phyloP scores from a whole-genome alignment of 2,797 vertebrate species.

The Acanthurus leucopareius region DNA sequence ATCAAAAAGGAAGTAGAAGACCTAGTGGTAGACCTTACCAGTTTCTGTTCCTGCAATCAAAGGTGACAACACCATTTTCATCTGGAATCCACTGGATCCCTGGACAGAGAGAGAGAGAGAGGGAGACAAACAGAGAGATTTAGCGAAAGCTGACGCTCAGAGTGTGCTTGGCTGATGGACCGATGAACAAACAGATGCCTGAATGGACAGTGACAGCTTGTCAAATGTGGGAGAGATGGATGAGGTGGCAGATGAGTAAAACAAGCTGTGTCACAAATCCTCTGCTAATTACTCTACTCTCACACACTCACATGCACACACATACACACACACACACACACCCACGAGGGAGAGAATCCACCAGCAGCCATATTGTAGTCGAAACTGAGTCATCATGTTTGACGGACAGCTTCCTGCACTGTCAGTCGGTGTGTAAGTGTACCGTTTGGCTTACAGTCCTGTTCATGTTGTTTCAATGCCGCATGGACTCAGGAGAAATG shows the following conservation, averaged over 20 bases:
- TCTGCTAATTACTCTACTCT: conserved; percentile 49
- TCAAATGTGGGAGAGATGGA: conserved; percentile 49
- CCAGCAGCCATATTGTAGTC: conserved; percentile 16
- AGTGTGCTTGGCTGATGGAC: neutral
- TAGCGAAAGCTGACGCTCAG: neutral
- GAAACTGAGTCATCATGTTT: conserved; percentile 55
- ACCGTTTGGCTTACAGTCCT: conserved; percentile 31
- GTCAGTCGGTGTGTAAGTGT: conserved; percentile 56
- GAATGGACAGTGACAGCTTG: conserved; percentile 45
- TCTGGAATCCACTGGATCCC: conserved; percentile 96
- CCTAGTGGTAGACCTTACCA: too few species aligned
- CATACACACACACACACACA: neutral
- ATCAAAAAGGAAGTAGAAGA: neutral
- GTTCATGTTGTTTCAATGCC: neutral
- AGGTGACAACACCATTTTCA: conserved; percentile 94
- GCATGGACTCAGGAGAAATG: neutral
- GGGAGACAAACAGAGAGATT: conserved; percentile 4
- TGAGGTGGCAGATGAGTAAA: conserved; percentile 46
- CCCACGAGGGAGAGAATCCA: neutral
- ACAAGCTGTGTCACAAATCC: conserved; percentile 60
- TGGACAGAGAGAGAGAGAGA: conserved; percentile 63
- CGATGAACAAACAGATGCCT: conserved; percentile 17
- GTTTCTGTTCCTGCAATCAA: conserved; percentile 95
- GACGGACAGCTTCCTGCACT: conserved; percentile 39
- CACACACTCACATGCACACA: conserved; percentile 17